Conservation (phyloP, 1,140 invertebrate genomes). For the Drosophila virilis region DNA sequence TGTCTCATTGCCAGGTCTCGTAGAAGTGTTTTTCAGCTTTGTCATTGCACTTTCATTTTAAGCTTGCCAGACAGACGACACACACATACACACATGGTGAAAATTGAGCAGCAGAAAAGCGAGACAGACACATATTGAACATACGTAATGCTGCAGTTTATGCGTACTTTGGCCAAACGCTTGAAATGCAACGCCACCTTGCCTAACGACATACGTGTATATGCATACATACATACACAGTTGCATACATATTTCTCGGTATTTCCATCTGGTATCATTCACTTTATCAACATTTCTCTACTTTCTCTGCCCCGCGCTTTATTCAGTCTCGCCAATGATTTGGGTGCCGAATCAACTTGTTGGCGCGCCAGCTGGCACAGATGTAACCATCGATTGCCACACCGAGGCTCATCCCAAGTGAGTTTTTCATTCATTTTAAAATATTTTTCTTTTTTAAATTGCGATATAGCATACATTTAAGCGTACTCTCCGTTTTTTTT, state of each 20-base stretch:
- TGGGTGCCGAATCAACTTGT: constrained; percentile 95
- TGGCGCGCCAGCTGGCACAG: constrained; percentile 93
- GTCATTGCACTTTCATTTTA: constrained; percentile 80
- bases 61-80: constrained; percentile 39
- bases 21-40: constrained; percentile 69
- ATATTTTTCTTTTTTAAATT: constrained; percentile 17
- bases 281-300: constrained; percentile 57
- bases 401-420: constrained; percentile 94
- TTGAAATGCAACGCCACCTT: constrained; percentile 63
- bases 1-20: constrained; percentile 58
- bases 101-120: background rate
- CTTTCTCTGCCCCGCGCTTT: constrained; percentile 15
- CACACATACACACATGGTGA: background rate
- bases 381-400: constrained; percentile 96
- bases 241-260: background rate
- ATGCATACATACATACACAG: constrained; percentile 1
- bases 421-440: constrained; percentile 38
- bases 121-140: constrained; percentile 52
- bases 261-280: constrained; percentile 56
- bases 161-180: constrained; percentile 70
- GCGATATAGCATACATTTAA: constrained; percentile 37
- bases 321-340: constrained; percentile 94
- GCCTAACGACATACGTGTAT: constrained; percentile 7
- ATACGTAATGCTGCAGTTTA: constrained; percentile 74
- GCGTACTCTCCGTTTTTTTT: constrained; percentile 4